Conservation (phyloP, 1,140 invertebrate genomes). For the Drosophila albomicans region DNA sequence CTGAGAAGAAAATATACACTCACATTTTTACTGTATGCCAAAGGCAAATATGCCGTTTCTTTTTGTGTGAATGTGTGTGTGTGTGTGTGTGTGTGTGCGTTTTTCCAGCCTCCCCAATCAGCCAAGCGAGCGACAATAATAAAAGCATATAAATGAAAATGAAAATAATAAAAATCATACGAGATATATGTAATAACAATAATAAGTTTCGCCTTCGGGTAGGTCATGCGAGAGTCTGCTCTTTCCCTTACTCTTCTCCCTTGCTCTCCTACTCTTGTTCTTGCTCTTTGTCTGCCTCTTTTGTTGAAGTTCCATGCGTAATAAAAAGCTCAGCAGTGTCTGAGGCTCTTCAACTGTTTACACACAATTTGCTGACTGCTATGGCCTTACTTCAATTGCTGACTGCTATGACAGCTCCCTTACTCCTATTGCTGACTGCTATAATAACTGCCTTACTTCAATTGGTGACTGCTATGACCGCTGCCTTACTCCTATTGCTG, state of each 20-base stretch:
- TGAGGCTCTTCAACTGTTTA: not conserved
- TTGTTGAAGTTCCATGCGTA: slow-evolving; percentile 54
- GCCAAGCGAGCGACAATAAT: slow-evolving; percentile 24
- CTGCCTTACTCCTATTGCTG: too few relatives aligned
- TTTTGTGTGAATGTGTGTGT: not conserved
- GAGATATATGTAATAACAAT: slow-evolving; percentile 53
- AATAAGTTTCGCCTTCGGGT: slow-evolving; percentile 80
- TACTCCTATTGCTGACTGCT: too few relatives aligned
- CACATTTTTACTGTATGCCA: slow-evolving; percentile 65
- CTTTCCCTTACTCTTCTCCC: slow-evolving; percentile 13
- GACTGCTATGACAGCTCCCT: too few relatives aligned
- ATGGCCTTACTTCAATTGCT: not conserved
- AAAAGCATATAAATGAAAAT: slow-evolving; percentile 58
- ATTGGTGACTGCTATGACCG: too few relatives aligned
- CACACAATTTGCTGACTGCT: not conserved
- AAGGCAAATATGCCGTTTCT: slow-evolving; percentile 55
- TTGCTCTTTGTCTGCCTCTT: slow-evolving; percentile 20
- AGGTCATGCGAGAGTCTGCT: slow-evolving; percentile 56
- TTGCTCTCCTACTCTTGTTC: not conserved
- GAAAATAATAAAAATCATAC: slow-evolving; percentile 48
- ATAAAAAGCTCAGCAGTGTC: slow-evolving; percentile 68
- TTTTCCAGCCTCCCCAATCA: slow-evolving; percentile 26
- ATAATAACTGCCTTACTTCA: too few relatives aligned
- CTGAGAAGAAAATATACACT: not conserved
- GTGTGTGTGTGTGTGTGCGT: too few relatives aligned